Evolutionary conservation across 2,888 invertebrate species (phyloP).

Genomic region (Nymphalis c-album): DNA sequence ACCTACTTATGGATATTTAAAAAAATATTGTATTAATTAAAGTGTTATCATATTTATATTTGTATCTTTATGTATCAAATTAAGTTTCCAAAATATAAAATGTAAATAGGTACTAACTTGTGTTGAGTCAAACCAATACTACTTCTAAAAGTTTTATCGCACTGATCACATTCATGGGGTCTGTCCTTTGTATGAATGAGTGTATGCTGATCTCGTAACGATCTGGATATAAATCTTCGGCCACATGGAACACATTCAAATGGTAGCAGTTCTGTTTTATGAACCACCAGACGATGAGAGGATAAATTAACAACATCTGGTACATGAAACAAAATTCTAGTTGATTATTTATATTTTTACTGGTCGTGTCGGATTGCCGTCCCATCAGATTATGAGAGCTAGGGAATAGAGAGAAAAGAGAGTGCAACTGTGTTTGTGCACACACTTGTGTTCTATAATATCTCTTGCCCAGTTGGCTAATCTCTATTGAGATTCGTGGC

Average conservation of each 20-base stretch:
- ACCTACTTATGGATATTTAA: no score
- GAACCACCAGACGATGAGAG: conserved; percentile 51
- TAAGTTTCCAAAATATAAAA: no score
- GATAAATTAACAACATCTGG: conserved; percentile 55
- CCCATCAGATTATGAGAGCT: no score
- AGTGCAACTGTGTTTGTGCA: no score
- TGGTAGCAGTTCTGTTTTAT: conserved; percentile 49
- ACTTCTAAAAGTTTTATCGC: conserved; percentile 58
- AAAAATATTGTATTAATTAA: no score
- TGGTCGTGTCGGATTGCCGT: no score
- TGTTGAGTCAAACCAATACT: conserved; percentile 53
- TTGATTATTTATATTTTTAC: not conserved
- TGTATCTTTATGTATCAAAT: no score
- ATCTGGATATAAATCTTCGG: conserved; percentile 54
- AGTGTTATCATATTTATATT: no score
- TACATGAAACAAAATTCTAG: conserved; percentile 25
- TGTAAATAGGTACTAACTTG: conserved; percentile 51
- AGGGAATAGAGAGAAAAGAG: no score
- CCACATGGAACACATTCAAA: conserved; percentile 59
- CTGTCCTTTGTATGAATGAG: conserved; percentile 60
- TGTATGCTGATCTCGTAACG: conserved; percentile 54
- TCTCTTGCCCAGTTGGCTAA: no score
- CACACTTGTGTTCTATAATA: no score
- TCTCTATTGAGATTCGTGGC: no score
- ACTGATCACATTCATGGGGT: conserved; percentile 59